A percentile compares a stretch with the other conserved stretches of the same genome.
Conservation (phyloP, 2,113 vertebrate genomes). For the Notarius quadriscutis region DNA sequence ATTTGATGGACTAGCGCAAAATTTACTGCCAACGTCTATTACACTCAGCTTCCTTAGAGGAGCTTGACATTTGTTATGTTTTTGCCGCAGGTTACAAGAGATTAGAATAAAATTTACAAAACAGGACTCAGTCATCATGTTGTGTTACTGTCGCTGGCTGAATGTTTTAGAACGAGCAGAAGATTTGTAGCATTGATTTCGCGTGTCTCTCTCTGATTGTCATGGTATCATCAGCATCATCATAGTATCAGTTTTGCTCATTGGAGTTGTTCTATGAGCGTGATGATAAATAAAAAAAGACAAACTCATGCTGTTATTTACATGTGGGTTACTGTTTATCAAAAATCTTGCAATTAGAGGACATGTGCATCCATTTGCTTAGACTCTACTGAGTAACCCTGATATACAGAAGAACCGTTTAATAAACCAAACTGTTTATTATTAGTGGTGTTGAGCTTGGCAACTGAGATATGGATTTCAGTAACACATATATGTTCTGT, state of each 20-base stretch:
- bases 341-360: slow-evolving; percentile 7
- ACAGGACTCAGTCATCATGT: neutral
- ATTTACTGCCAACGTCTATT: slow-evolving; percentile 33
- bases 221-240: neutral
- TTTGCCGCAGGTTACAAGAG: slow-evolving; percentile 28
- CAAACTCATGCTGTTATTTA: slow-evolving; percentile 33
- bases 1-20: slow-evolving; percentile 13
- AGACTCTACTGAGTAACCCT: slow-evolving; percentile 16
- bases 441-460: neutral
- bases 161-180: neutral
- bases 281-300: slow-evolving; percentile 26
- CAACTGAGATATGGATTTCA: slow-evolving; percentile 15
- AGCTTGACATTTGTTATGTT: slow-evolving; percentile 40
- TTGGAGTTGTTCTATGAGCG: slow-evolving; percentile 13
- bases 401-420: slow-evolving; percentile 22
- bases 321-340: slow-evolving; percentile 36
- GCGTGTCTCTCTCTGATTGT: neutral
- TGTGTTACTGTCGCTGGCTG: neutral
- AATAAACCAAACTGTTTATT: slow-evolving; percentile 1
- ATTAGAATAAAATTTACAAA: slow-evolving; percentile 25
- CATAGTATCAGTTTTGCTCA: neutral
- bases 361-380: slow-evolving; percentile 18
- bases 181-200: slow-evolving; percentile 13
- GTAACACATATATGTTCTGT: neutral
- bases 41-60: slow-evolving; percentile 13